Evolutionary conservation across 2,797 vertebrate species (phyloP), one percentile per base, ranked within the genome.

Genomic region (Chelidonichthys spinosus): DNA sequence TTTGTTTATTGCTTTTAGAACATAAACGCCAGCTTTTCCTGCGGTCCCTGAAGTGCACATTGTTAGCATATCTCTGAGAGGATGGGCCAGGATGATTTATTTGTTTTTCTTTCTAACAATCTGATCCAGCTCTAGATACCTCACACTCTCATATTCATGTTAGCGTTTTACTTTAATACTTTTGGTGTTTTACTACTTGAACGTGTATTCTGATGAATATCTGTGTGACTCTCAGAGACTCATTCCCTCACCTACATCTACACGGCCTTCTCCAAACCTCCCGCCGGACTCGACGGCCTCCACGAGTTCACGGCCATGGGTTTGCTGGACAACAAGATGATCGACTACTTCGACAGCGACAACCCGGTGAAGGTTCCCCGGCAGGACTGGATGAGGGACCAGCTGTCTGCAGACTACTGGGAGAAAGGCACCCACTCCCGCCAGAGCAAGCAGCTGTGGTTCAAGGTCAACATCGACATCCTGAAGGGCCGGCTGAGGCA

Each of bases 241-340:
- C 90, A 92, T 43, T 85, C 87, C 1, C 92, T 94, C 47, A 68
- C n/a, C 0, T 94, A 95, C 87, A 91, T 89, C 78, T 94, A 95
- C 90, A 94, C 92, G 0, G 90, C 75, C 3, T 5, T 93, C 17
- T 94, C 93, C 47, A 79, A 74, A 49, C 2, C 10, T 0, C 63
- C 76, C 0, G 9, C 78, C 0, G 0, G 0, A 0, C 36, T 67
- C 1, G 82, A 85, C 0, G 92, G 92, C 2, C 52, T 94, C 76
- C 90, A 90, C 4, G 46, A 92, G 15, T 95, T 95, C 83, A 92
- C 85, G 0, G 94, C 92, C 35, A 92, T 94, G 91, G 94, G 94
- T 1, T 36, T 89, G 9, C 70, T 95, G 49, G 85, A 95, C 13
- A 0, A 11, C 40, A 52, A 0, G 25, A 71, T 89, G 66, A 94